Conservation (phyloP, 2,888 invertebrate genomes). For the Cecidostiba fungosa region DNA sequence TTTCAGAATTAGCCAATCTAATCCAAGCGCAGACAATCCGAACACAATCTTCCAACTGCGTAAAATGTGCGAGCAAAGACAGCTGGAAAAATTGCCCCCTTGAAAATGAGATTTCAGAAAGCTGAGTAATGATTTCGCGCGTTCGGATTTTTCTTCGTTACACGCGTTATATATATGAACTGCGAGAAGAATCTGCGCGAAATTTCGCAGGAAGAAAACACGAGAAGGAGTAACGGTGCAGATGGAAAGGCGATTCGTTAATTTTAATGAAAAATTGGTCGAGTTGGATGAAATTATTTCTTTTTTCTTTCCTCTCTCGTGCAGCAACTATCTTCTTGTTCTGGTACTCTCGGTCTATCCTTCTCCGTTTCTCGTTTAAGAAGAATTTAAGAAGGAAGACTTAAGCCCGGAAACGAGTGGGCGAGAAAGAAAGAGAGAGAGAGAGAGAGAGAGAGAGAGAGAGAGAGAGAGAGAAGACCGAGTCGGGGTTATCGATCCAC, state of each 20-base stretch:
- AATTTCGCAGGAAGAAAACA: background rate
- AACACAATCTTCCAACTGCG: slow-evolving; percentile 29
- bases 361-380: slow-evolving; percentile 28
- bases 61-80: background rate
- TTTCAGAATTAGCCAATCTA: background rate
- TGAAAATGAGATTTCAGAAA: slow-evolving; percentile 48
- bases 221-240: background rate
- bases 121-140: slow-evolving; percentile 51
- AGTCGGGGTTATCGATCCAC: slow-evolving; percentile 44
- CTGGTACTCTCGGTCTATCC: background rate
- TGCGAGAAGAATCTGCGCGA: background rate
- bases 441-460: slow-evolving; percentile 24
- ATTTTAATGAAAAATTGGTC: slow-evolving; percentile 55
- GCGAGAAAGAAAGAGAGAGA: slow-evolving; percentile 16
- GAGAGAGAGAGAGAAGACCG: slow-evolving; percentile 16
- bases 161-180: background rate
- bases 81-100: slow-evolving; percentile 34
- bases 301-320: background rate
- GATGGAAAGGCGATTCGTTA: slow-evolving; percentile 27
- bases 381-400: slow-evolving; percentile 40
- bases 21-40: slow-evolving; percentile 26
- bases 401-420: slow-evolving; percentile 33
- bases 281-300: background rate
- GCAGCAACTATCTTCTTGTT: background rate
- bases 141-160: slow-evolving; percentile 41